Evolutionary conservation across 1,140 invertebrate species (phyloP).

Genomic region (Helicorthomorpha holstii): DNA sequence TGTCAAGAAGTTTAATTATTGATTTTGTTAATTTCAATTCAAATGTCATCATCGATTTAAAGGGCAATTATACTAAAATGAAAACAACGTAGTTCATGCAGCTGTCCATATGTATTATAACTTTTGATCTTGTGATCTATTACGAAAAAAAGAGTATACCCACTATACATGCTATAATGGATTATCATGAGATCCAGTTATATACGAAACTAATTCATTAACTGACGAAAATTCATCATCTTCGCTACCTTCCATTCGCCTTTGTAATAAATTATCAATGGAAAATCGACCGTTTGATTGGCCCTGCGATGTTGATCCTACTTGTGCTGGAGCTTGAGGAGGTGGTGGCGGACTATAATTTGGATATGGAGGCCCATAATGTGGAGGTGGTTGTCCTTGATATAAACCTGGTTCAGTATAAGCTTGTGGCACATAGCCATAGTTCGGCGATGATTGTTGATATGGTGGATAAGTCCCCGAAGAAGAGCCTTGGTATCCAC

Average conservation of each 20-base stretch:
- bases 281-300: constrained; percentile 14
- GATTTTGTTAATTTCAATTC: no score
- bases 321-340: constrained; percentile 13
- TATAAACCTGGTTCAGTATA: background rate
- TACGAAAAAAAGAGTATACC: no score
- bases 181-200: constrained; percentile 34
- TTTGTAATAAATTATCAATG: constrained; percentile 17
- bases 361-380: constrained; percentile 14
- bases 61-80: no score
- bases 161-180: background rate
- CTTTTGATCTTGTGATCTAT: no score
- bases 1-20: no score
- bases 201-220: constrained; percentile 67
- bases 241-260: constrained; percentile 19
- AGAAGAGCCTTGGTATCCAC: constrained; percentile 14
- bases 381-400: constrained; percentile 18
- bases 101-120: no score
- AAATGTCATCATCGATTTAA: no score
- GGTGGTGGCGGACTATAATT: constrained; percentile 11
- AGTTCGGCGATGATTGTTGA: constrained; percentile 21
- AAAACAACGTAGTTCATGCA: no score
- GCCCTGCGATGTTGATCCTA: constrained; percentile 3
- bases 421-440: constrained; percentile 22
- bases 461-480: constrained; percentile 29
- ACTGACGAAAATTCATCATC: constrained; percentile 63